A percentile compares a stretch with the other conserved stretches of the same genome.
Conservation (phyloP, 2,113 vertebrate species). For the Isurus oxyrinchus region DNA sequence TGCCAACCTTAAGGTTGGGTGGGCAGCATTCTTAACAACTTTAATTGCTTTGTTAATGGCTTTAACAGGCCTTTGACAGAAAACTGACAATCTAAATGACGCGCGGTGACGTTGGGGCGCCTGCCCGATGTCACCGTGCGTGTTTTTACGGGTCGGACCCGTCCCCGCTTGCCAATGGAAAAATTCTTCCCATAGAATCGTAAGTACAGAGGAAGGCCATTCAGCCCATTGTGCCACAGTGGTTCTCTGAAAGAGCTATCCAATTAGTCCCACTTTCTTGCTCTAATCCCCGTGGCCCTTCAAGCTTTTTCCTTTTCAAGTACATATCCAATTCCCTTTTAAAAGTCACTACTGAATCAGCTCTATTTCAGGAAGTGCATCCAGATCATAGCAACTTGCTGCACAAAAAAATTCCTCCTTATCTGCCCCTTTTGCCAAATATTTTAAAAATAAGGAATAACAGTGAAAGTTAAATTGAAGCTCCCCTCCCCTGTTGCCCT, state of each 20-base stretch:
- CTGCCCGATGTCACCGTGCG: too few species aligned
- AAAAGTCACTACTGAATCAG: not conserved
- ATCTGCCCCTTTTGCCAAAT: not conserved
- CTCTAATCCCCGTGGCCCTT: not conserved
- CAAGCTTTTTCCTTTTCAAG: not conserved
- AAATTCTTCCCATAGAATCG: not conserved
- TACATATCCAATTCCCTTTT: not conserved
- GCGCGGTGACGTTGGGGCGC: too few species aligned
- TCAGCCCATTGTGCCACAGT: not conserved
- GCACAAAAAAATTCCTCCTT: not conserved
- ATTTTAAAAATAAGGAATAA: not conserved
- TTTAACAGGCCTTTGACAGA: too few species aligned
- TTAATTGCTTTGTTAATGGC: too few species aligned
- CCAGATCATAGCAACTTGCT: not conserved
- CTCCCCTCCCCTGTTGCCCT: not conserved
- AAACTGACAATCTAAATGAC: too few species aligned
- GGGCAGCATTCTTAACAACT: too few species aligned
- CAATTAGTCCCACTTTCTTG: not conserved
- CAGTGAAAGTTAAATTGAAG: not conserved
- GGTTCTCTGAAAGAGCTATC: not conserved
- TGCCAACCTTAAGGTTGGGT: too few species aligned
- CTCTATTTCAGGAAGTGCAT: not conserved
- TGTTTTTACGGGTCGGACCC: too few species aligned
- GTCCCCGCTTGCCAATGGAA: too few species aligned
- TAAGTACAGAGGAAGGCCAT: not conserved